phyloP scores from a whole-genome alignment of 2,797 vertebrate species.

The Hoplostethus atlanticus region DNA sequence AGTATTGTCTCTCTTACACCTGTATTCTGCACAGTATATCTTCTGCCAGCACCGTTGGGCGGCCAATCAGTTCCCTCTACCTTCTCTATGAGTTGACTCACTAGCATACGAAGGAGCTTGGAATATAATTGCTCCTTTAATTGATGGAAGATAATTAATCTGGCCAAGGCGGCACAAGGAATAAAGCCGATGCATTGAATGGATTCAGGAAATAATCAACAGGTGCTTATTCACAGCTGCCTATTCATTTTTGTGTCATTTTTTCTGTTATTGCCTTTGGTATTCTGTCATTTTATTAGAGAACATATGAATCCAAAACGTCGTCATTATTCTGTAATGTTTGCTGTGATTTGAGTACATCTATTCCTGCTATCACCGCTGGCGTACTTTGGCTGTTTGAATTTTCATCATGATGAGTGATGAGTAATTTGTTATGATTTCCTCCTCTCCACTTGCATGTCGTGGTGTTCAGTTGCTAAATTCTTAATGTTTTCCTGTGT shows the following conservation, averaged over 20 bases:
- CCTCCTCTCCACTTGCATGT: not conserved
- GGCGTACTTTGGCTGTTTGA: constrained; percentile 8
- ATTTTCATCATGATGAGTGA: not conserved
- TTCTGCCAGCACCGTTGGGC: constrained; percentile 43
- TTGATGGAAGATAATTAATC: constrained; percentile 81
- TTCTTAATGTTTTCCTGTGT: not conserved
- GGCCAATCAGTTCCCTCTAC: constrained; percentile 48
- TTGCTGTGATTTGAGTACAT: constrained; percentile 22
- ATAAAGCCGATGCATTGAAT: constrained; percentile 26
- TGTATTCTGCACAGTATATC: constrained; percentile 5
- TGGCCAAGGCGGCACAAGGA: constrained; percentile 52
- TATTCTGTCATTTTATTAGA: constrained; percentile 55
- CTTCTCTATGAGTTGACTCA: constrained; percentile 58
- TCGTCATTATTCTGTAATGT: constrained; percentile 33
- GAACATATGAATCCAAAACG: constrained; percentile 41
- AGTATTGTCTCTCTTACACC: not conserved
- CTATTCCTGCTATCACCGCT: not conserved
- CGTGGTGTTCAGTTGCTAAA: not conserved
- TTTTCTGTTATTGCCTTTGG: constrained; percentile 48
- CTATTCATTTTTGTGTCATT: constrained; percentile 42
- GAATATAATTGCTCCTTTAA: constrained; percentile 79
- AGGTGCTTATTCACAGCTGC: constrained; percentile 56
- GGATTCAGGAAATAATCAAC: constrained; percentile 50
- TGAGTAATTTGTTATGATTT: constrained; percentile 11
- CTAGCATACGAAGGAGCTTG: constrained; percentile 80